Evolutionary conservation across 2,797 vertebrate genomes (phyloP), one percentile per base, ranked within the genome.

Genomic region (Crocidura indochinensis): DNA sequence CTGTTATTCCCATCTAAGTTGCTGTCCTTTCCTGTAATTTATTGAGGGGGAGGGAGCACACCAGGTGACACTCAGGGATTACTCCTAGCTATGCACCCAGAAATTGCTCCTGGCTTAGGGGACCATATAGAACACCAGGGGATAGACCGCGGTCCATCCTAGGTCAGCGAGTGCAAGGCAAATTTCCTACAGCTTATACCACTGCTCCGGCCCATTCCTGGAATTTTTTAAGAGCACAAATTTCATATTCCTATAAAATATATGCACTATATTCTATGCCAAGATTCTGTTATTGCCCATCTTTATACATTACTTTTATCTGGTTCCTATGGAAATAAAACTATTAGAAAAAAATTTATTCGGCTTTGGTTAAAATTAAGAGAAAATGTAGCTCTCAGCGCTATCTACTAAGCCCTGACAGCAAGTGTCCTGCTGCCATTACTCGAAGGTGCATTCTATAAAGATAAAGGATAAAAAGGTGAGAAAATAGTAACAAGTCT

Each of bases 401-500:
- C 4, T 71, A 77, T 53, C 49, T 69, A 75, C 78, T 19, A 79
- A 91, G 29, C 67, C 49, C 68, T 10, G 9, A 27, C 10, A 89
- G 17, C 84, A 87, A 85, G 85, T 14, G 51, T 14, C 27, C 73
- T 46, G 31, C 83, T 68, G 38, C 65, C 77, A n/a, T 44, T 44
- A n/a, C 11, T 91, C 74, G 83, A 8, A 68, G 56, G 0, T 65
- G 24, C 60, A 38, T 65, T 49, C 78, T 80, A 8, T 10, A 56
- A 82, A 94, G 87, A 93, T 62, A 89, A 79, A 87, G 29, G n/a
- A 91, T 38, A 10, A 47, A 64, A 93, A 72, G 22, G 4, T 26
- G 46, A 88, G 68, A 82, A 88, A 90, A 94, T 17, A 79, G 65
- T 51, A 87, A 47, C 27, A 6, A 47, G 65, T n/a, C 68, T 87